Evolutionary conservation across 1,140 invertebrate species (phyloP).

Genomic region (Hypothenemus hampei): DNA sequence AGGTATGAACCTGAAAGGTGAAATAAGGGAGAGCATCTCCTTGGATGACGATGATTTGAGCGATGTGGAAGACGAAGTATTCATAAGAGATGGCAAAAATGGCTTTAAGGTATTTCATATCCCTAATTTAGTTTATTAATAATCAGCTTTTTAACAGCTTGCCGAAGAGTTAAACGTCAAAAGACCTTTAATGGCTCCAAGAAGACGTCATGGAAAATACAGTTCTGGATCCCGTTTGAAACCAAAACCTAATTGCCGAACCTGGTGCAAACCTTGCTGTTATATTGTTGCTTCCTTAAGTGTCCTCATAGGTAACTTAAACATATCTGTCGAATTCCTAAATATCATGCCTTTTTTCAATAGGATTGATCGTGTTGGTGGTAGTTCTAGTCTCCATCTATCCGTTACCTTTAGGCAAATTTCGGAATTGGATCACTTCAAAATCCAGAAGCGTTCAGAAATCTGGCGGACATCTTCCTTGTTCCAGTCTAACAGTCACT

Average conservation of each 20-base stretch:
- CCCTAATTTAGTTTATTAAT: background rate
- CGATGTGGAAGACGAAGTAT: conserved; percentile 73
- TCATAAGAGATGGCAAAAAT: conserved; percentile 66
- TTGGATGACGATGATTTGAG: conserved; percentile 56
- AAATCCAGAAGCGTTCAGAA: conserved; percentile 33
- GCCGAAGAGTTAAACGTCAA: conserved; percentile 67
- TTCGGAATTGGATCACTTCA: conserved; percentile 54
- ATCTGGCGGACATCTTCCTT: conserved; percentile 53
- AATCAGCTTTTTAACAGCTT: conserved; percentile 43
- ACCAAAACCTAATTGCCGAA: conserved; percentile 51
- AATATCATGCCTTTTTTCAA: too few relatives aligned
- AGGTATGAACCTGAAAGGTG: conserved; percentile 41
- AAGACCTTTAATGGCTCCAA: conserved; percentile 67
- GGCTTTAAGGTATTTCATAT: conserved; percentile 45
- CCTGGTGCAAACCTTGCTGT: conserved; percentile 57
- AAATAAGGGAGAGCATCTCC: conserved; percentile 44
- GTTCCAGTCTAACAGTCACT: conserved; percentile 61
- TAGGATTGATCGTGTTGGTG: conserved; percentile 57
- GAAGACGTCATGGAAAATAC: conserved; percentile 52
- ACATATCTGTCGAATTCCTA: background rate
- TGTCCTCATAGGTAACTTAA: conserved; percentile 52
- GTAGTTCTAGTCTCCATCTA: conserved; percentile 64
- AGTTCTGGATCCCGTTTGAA: conserved; percentile 47
- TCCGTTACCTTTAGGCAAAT: conserved; percentile 54
- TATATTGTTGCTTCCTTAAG: conserved; percentile 56